Base-by-base conservation (phyloP, 2,888 invertebrate genomes). In the Drosophila silvestris region DNA sequence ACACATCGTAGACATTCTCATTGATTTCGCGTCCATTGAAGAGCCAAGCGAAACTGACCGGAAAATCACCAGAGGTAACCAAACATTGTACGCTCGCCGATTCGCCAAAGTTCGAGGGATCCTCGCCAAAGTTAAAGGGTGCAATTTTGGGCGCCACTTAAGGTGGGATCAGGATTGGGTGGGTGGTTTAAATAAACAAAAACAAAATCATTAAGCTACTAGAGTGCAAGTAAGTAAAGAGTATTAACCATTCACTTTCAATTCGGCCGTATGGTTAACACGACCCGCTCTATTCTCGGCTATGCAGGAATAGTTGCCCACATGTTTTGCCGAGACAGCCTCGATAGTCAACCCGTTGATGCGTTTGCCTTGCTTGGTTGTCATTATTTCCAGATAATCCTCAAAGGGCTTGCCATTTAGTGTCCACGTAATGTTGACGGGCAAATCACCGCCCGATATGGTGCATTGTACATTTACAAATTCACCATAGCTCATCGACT, bases 301-400 rank as follows among this genome's bases (percentile, higher is more conserved):
- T 81, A 95, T 94, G 92, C 97, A 97, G 80, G 96, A 96, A 93
- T 97, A 97, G 92, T 96, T 96, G 74, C 97, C 97, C 70, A 95
- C 95, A 93, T 97, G 96, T 88, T 95, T 95, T 80, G 95, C 95
- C 85, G 95, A 94, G 67, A 96, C 95, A 10, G 96, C 95, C 83
- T 96, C 95, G 88, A 97, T 96, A 90, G 95, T 96, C 87, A 97
- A 94, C 60, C 94, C 93, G 77, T 94, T 94, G 56, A 94, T 94
- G 76, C 94, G 93, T 89, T 94, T 94, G 68, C 94, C 94, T 77
- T 92, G 89, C 75, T 91, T 93, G 1, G 92, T 92, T 30, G 91
- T 92, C 16, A 91, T 71, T 58, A 94, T 91, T 82, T 93, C 93
- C 22, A 93, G 93, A 72, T 93, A 92, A 58, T 91, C 90, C 63